Conservation (phyloP, 92 coral and sea anemone species). For the Epizoanthus rinbou region DNA sequence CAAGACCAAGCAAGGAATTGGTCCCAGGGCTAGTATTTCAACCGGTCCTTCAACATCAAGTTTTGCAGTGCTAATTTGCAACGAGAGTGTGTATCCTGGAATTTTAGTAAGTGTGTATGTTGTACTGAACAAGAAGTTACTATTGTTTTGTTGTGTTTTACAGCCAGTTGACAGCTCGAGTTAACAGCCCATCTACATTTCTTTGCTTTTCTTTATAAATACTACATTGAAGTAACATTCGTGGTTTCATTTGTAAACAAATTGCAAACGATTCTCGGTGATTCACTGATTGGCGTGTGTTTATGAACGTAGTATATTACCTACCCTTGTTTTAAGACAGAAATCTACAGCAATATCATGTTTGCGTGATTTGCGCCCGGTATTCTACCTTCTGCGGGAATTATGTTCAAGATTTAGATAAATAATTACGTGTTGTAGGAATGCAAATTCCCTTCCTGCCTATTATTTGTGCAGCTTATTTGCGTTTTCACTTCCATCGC, state of each 20-base stretch:
- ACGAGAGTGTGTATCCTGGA: conserved; percentile 28
- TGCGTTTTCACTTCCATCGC: neutral
- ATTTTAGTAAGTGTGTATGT: conserved; percentile 29
- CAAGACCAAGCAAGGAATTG: neutral
- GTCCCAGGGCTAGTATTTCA: conserved; percentile 38
- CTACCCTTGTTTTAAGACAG: too few species aligned
- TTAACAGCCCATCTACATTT: conserved; percentile 2
- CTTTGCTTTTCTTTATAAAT: conserved; percentile 28
- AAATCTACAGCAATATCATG: too few species aligned
- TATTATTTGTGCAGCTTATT: neutral
- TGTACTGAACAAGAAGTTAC: neutral
- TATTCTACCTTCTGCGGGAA: neutral
- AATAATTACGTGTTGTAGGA: neutral
- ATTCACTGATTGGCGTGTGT: conserved; percentile 18
- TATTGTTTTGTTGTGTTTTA: conserved; percentile 2
- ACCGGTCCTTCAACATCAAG: conserved; percentile 23
- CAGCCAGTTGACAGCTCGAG: conserved; percentile 14
- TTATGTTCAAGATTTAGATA: neutral
- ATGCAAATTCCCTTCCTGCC: neutral
- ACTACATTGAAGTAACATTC: too few species aligned
- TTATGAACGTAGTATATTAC: neutral
- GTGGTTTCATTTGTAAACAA: conserved; percentile 41
- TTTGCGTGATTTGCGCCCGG: conserved; percentile 3
- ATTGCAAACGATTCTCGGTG: neutral
- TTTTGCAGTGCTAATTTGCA: conserved; percentile 6